phyloP scores from a whole-genome alignment of 92 coral and sea anemone species.

The Montipora capitata region DNA sequence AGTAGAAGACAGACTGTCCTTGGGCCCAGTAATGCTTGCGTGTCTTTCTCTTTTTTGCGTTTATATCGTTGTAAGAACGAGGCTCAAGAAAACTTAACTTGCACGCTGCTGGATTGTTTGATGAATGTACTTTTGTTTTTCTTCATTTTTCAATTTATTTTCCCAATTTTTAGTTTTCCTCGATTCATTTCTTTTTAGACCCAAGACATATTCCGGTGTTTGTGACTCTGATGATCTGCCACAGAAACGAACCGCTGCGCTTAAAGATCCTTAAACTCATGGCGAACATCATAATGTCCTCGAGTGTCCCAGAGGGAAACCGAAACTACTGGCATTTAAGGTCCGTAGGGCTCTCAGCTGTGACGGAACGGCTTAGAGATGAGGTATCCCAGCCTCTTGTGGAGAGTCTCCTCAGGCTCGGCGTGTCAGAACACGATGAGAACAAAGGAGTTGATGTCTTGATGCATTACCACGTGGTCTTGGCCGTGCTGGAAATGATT shows the following conservation, averaged over 20 bases:
- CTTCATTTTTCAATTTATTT: background rate
- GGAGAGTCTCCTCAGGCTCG: constrained; percentile 76
- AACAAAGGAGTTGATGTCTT: constrained; percentile 87
- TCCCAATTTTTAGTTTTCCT: background rate
- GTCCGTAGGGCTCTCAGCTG: constrained; percentile 82
- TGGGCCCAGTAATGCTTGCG: no score
- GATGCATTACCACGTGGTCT: constrained; percentile 90
- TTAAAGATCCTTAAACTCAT: constrained; percentile 82
- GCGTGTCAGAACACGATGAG: constrained; percentile 78
- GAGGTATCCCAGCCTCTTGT: constrained; percentile 81
- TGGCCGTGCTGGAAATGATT: constrained; percentile 91
- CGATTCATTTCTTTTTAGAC: constrained; percentile 50
- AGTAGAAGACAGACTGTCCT: no score
- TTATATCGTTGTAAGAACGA: no score
- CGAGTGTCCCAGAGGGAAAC: constrained; percentile 81
- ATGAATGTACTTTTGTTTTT: background rate
- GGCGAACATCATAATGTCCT: constrained; percentile 78
- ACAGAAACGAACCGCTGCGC: constrained; percentile 72
- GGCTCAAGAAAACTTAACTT: no score
- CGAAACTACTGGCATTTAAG: constrained; percentile 83
- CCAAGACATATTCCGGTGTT: constrained; percentile 83
- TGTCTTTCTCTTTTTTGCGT: no score
- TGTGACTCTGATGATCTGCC: constrained; percentile 78
- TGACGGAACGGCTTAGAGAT: constrained; percentile 75
- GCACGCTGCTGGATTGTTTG: no score